A percentile compares a stretch with the other conserved stretches of the same genome.
These are phyloP conservation scores for Agapostemon virescens DNA, from an alignment of 2,888 invertebrate genomes.

Conservation along the genomic window DNA sequence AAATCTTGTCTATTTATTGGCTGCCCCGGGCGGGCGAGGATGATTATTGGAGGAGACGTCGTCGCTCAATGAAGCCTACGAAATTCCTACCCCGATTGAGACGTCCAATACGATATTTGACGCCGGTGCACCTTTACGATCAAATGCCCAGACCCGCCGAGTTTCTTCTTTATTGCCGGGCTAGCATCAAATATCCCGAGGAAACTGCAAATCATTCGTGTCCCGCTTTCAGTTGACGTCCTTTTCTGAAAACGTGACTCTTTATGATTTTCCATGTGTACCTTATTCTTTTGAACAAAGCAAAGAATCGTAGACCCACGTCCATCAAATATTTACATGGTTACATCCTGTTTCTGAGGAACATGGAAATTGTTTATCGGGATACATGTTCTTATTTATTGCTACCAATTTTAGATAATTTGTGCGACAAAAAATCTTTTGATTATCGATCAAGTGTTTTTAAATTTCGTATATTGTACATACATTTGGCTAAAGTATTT, in stretches of 20 bases:
- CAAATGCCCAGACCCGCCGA: conserved; percentile 5
- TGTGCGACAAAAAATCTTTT: not conserved
- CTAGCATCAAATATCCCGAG: conserved; percentile 4
- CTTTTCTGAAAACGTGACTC: not conserved
- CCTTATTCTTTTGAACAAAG: not conserved
- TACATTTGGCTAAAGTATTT: too few relatives aligned
- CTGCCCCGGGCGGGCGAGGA: conserved; percentile 66
- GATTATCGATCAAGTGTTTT: too few relatives aligned
- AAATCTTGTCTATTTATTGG: conserved; percentile 78
- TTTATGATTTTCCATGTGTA: not conserved
- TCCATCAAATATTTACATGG: not conserved
- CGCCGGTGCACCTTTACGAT: conserved; percentile 4
- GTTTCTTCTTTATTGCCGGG: conserved; percentile 6
- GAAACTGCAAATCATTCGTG: not conserved
- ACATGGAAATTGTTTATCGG: not conserved
- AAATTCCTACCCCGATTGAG: conserved; percentile 31
- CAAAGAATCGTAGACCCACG: not conserved
- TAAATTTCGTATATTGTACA: too few relatives aligned
- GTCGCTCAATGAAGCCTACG: conserved; percentile 33
- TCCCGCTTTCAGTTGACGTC: not conserved
- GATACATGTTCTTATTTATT: not conserved
- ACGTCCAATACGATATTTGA: conserved; percentile 24
- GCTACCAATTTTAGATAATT: not conserved
- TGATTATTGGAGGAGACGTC: conserved; percentile 74
- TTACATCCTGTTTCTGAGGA: not conserved